Conservation (phyloP, 2,888 invertebrate genomes). For the Nebria brevicollis region DNA sequence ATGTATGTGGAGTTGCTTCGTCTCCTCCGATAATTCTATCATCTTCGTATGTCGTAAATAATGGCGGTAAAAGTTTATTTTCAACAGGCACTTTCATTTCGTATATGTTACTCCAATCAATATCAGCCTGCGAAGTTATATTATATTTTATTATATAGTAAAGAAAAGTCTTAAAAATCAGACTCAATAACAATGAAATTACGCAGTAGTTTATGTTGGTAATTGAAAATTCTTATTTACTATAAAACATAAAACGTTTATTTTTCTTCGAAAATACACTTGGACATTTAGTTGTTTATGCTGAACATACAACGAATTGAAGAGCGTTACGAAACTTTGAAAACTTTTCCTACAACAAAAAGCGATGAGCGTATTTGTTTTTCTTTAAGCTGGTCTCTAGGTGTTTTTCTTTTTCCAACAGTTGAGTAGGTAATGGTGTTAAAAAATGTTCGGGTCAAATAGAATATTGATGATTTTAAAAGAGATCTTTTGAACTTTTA, state of each 20-base stretch:
- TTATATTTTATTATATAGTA: neutral
- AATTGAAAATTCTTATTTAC: no score
- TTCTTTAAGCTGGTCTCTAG: neutral
- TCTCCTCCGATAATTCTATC: slow-evolving; percentile 31
- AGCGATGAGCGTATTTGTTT: neutral
- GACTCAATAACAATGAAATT: neutral
- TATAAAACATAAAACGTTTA: neutral
- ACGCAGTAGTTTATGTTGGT: no score
- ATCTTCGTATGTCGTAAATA: slow-evolving; percentile 13
- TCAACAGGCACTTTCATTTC: slow-evolving; percentile 24
- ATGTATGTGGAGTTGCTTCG: slow-evolving; percentile 35
- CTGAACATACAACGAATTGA: neutral
- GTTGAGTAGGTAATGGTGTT: neutral
- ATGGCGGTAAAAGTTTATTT: slow-evolving; percentile 8
- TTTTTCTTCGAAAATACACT: neutral
- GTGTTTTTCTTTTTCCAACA: neutral
- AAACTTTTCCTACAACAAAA: neutral
- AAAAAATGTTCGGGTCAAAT: neutral
- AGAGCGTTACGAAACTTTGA: neutral
- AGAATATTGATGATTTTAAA: neutral
- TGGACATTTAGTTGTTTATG: neutral
- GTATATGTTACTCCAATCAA: slow-evolving; percentile 15
- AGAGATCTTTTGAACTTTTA: no score
- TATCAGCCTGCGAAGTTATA: slow-evolving; percentile 22
- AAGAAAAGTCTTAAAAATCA: neutral